Conservation (phyloP, 2,888 invertebrate genomes). For the Callinectes sapidus region DNA sequence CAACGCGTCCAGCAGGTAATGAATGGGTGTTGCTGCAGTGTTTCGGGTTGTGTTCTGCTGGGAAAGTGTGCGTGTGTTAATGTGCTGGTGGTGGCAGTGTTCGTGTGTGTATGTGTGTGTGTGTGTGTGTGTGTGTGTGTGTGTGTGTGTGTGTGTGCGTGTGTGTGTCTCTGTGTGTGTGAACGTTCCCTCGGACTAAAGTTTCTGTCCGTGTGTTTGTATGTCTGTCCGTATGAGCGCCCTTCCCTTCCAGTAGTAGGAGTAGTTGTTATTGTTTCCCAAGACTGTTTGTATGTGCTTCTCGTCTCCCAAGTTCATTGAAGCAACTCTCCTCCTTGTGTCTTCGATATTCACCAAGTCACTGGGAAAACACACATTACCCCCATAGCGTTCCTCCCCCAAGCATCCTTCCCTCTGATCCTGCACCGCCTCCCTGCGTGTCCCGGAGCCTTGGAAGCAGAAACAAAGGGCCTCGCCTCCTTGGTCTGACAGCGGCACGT, state of each 20-base stretch:
- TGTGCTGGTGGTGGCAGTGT: not conserved
- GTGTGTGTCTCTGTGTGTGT: conserved; percentile 9
- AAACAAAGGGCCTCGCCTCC: not conserved
- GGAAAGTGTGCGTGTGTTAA: not conserved
- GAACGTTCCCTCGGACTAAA: not conserved
- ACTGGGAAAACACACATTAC: not conserved
- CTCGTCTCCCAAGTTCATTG: not conserved
- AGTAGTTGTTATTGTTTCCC: not conserved
- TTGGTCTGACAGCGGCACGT: not conserved
- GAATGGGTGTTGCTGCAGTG: not conserved
- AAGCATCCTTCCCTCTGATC: not conserved
- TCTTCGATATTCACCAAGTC: not conserved
- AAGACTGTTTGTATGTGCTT: not conserved
- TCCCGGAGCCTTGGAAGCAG: not conserved
- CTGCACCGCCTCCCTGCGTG: not conserved
- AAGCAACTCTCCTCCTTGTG: not conserved
- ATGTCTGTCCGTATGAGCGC: not conserved
- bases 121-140: not conserved
- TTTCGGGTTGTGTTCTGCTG: not conserved
- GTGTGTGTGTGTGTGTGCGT: too few species aligned
- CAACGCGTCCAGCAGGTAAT: not conserved
- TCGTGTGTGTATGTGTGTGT: not conserved
- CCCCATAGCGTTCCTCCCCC: not conserved
- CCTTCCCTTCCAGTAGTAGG: not conserved
- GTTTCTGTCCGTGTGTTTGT: not conserved